These are phyloP conservation scores for Philantomba maxwellii DNA, from an alignment of 2,113 vertebrate genomes.

Conservation along the genomic window DNA sequence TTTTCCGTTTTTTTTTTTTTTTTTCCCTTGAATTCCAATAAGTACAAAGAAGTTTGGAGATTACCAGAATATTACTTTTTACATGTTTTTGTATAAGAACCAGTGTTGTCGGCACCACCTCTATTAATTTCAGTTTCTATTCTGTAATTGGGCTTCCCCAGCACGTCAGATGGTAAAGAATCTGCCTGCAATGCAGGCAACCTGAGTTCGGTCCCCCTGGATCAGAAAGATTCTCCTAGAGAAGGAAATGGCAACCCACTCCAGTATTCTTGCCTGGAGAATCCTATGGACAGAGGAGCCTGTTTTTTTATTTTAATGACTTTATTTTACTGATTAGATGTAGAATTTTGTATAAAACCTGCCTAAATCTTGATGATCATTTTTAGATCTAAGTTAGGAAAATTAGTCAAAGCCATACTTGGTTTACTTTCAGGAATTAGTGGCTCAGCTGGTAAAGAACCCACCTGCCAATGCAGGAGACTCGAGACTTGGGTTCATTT, in stretches of 20 bases:
- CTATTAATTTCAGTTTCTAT: neutral
- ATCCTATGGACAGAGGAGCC: neutral
- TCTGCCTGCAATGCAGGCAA: neutral
- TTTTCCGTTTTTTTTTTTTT: neutral
- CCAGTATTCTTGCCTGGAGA: neutral
- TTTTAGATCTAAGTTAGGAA: constrained; percentile 1
- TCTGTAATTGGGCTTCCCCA: neutral
- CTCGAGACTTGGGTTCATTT: neutral
- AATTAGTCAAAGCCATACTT: neutral
- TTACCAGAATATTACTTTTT: neutral
- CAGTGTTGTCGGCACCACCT: neutral
- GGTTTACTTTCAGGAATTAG: neutral
- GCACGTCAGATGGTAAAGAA: neutral
- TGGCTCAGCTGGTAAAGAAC: neutral
- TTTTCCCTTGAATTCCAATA: neutral
- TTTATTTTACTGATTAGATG: neutral
- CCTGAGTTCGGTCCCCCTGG: neutral
- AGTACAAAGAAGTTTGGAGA: neutral
- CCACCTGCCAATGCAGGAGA: neutral
- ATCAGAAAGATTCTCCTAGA: neutral
- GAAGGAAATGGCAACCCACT: neutral
- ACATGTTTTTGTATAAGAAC: neutral
- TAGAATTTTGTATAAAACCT: constrained; percentile 1
- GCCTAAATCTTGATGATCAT: neutral
- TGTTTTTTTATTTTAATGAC: neutral